These are phyloP conservation scores for Hemicordylus capensis DNA, from an alignment of 2,113 vertebrate species.

Conservation along the genomic window DNA sequence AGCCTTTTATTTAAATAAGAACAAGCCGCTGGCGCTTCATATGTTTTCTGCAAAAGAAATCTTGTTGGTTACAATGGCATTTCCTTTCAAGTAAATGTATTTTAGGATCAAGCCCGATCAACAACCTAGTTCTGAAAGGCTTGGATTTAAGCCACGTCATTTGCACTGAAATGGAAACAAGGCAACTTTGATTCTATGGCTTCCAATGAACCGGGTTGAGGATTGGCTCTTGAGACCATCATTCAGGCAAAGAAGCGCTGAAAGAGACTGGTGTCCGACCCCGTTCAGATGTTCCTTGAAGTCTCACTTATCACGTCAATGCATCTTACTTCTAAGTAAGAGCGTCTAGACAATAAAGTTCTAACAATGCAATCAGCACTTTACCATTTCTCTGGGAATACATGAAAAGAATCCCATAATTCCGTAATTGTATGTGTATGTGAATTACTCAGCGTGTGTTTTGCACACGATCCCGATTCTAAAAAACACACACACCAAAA, in stretches of 20 bases:
- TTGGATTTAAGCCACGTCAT: background rate
- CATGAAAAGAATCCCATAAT: background rate
- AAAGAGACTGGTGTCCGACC: slow-evolving; percentile 14
- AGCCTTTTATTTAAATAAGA: background rate
- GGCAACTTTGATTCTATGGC: background rate
- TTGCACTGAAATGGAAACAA: background rate
- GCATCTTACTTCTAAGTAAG: slow-evolving; percentile 19
- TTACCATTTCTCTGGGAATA: slow-evolving; percentile 28
- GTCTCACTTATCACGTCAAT: background rate
- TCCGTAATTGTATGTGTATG: no score
- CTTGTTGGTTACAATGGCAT: background rate
- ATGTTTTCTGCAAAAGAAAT: background rate
- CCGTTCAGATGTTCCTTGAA: background rate
- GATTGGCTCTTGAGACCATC: slow-evolving; percentile 20
- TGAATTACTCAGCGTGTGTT: no score
- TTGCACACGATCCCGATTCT: no score
- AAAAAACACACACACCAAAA: no score
- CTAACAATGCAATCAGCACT: slow-evolving; percentile 35
- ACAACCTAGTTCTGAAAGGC: background rate
- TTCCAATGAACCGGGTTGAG: background rate
- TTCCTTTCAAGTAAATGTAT: background rate
- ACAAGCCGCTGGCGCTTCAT: background rate
- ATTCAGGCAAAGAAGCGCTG: slow-evolving; percentile 18
- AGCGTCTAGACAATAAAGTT: slow-evolving; percentile 15
- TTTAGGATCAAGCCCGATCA: background rate